Evolutionary conservation across 1,140 invertebrate genomes (phyloP), one percentile per base, ranked within the genome.

Genomic region (Drosophila ogumai): DNA sequence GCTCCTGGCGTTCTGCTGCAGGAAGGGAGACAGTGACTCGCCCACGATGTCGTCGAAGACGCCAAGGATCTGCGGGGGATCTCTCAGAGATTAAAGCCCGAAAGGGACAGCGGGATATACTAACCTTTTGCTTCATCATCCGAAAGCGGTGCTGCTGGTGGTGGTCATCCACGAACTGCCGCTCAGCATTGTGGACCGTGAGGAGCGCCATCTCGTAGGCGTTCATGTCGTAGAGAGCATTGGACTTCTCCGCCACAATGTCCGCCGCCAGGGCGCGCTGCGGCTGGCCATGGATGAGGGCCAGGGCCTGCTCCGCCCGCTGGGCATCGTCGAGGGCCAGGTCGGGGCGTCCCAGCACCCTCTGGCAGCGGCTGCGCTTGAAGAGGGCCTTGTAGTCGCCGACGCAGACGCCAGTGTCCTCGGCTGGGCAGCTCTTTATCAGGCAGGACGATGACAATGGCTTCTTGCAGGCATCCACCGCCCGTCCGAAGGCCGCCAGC

Each of bases 21-120:
- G 9, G 32, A 87, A 87, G 1, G 58, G 56, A 2, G 31, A 22
- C 6, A 77, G 36, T 0, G 49, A 36, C 1, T 54, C 52, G 7
- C 84, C 80, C 7, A 88, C 8, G 3, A 47, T 49, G 9, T 80
- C 55, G 5, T 84, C 36, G 7, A 87, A 55, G 15, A 82, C 69
- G 6, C 13, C 28, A 0, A 40, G 15, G 6, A 40, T 61, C 82
- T 86, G 28, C 0, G 36, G 22, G 5, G 17, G 15, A 9, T 3
- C 13, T 22, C 5, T 0, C 0, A 3, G 1, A 10, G 5, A 6
- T 50, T 17, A 13, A 17, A 7, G 15, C 6, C 10, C 1, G 6
- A 3, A 15, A 1, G 2, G 3, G 6, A 2, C 8, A 31, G 9
- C 0, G 4, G 10, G 4, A 34, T 22, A 2, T 0, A 56, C 81